Conservation (phyloP, 2,113 vertebrate species). For the Hippolais icterina region DNA sequence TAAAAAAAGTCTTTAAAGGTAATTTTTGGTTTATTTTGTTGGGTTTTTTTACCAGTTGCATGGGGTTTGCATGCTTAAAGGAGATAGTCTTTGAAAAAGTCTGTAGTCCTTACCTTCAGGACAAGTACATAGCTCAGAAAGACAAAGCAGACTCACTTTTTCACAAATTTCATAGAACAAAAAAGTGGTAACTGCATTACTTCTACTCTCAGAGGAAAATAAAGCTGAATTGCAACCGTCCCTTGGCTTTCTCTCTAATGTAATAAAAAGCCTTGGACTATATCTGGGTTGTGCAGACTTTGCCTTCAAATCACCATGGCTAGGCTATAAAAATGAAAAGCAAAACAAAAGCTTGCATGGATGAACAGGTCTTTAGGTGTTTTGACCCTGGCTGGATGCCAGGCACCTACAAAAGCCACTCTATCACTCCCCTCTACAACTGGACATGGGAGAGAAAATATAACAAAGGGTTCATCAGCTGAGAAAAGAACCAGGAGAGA, state of each 20-base stretch:
- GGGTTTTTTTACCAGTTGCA: background rate
- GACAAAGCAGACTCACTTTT: background rate
- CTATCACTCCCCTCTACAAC: background rate
- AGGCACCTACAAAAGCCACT: background rate
- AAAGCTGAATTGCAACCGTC: background rate
- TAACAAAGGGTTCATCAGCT: background rate
- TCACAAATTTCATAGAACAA: background rate
- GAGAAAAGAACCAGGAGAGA: background rate
- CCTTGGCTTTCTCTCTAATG: background rate
- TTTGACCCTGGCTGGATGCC: background rate
- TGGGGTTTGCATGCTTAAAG: background rate
- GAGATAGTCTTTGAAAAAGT: background rate
- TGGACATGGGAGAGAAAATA: background rate
- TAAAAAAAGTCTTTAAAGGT: background rate
- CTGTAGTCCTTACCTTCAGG: background rate
- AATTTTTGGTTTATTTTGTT: background rate
- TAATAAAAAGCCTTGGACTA: background rate
- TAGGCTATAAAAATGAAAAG: background rate
- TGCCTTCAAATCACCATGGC: background rate
- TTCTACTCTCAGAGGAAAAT: background rate
- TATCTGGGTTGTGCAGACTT: background rate
- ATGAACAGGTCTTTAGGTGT: background rate
- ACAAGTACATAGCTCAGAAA: background rate
- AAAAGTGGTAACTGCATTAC: background rate
- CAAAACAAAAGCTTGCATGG: background rate